Evolutionary conservation across 2,888 invertebrate species (phyloP).

Genomic region (Hemaris fuciformis): DNA sequence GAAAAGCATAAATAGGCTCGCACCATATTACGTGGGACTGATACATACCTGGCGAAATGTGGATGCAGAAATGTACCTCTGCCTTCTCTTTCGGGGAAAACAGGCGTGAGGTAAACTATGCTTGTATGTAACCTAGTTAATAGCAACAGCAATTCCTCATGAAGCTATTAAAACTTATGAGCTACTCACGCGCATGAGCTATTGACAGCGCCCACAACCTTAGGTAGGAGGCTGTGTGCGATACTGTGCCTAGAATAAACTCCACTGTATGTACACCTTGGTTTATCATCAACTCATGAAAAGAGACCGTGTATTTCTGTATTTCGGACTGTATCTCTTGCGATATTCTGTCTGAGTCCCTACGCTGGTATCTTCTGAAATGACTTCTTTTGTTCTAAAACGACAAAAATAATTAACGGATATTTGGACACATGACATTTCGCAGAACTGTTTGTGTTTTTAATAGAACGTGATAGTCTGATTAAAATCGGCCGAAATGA

Average conservation of each 20-base stretch:
- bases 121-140: no score
- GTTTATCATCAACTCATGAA: slow-evolving; percentile 89
- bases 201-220: slow-evolving; percentile 94
- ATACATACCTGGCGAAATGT: no score
- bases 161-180: not conserved
- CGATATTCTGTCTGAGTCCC: slow-evolving; percentile 24
- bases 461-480: no score
- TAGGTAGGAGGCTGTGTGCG: slow-evolving; percentile 94
- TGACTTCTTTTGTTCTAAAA: slow-evolving; percentile 33
- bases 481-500: no score
- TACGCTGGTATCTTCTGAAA: slow-evolving; percentile 31
- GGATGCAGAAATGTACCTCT: no score
- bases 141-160: not conserved
- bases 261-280: slow-evolving; percentile 94
- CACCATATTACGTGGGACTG: no score
- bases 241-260: slow-evolving; percentile 92
- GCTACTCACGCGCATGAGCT: slow-evolving; percentile 91
- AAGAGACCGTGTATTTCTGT: slow-evolving; percentile 44
- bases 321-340: slow-evolving; percentile 30
- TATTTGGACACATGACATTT: no score
- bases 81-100: no score
- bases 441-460: not conserved
- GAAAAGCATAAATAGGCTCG: no score
- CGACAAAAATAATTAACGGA: no score
- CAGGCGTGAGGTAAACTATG: no score